Percentiles rank a stretch among this genome's conserved stretches.
Conservation (phyloP, 2,797 vertebrate genomes). For the Carduelis carduelis region DNA sequence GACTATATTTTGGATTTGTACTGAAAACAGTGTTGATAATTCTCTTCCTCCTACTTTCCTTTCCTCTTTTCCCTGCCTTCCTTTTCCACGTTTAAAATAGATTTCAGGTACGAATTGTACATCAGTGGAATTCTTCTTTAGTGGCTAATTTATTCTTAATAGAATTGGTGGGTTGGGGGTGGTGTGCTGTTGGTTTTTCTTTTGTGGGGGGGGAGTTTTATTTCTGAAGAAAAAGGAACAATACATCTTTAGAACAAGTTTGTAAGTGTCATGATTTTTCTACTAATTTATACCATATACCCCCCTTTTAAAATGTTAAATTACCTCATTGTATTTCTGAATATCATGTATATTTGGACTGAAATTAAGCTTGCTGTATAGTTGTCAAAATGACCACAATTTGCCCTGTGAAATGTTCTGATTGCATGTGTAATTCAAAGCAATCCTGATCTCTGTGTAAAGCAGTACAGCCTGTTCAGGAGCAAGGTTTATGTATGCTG, state of each 20-base stretch:
- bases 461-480: conserved; percentile 43
- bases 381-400: conserved; percentile 82
- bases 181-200: background rate
- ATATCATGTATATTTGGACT: conserved; percentile 72
- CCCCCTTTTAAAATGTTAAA: conserved; percentile 75
- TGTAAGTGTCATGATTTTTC: conserved; percentile 78
- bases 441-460: conserved; percentile 62
- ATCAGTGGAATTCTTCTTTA: conserved; percentile 68
- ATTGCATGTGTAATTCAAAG: conserved; percentile 79
- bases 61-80: background rate
- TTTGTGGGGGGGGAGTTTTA: background rate
- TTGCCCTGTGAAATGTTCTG: conserved; percentile 79
- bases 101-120: conserved; percentile 59
- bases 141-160: conserved; percentile 77
- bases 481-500: conserved; percentile 71
- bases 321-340: conserved; percentile 80
- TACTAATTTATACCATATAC: conserved; percentile 74
- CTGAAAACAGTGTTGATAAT: background rate
- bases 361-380: conserved; percentile 72
- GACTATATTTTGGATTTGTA: background rate
- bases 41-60: background rate
- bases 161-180: conserved; percentile 40
- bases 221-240: conserved; percentile 73
- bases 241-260: conserved; percentile 76
- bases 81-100: conserved; percentile 66